phyloP scores from a whole-genome alignment of 1,140 invertebrate species.

The Microplitis mediator region DNA sequence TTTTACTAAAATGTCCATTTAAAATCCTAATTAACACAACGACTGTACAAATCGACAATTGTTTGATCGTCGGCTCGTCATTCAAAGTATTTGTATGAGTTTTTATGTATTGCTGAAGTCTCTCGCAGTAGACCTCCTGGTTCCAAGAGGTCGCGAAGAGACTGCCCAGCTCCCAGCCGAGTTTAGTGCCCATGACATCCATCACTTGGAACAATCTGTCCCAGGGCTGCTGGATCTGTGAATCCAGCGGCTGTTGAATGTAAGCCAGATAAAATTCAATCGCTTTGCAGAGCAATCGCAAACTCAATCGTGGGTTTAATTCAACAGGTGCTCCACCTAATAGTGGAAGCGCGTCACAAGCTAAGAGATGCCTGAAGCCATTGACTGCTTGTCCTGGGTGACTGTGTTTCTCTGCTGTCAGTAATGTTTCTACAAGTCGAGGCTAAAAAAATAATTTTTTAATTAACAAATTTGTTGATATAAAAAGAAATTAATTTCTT shows the following conservation, averaged over 20 bases:
- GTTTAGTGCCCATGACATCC: constrained; percentile 74
- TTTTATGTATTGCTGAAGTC: constrained; percentile 50
- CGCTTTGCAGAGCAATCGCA: constrained; percentile 67
- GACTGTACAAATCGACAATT: constrained; percentile 51
- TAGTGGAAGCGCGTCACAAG: constrained; percentile 77
- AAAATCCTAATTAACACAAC: constrained; percentile 55
- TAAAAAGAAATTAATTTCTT: constrained; percentile 41
- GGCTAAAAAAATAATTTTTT: constrained; percentile 56
- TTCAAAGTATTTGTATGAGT: constrained; percentile 41
- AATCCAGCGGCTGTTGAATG: constrained; percentile 68
- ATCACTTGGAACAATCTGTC: constrained; percentile 77
- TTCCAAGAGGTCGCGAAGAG: constrained; percentile 56
- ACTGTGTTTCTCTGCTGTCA: constrained; percentile 78
- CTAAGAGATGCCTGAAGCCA: constrained; percentile 73
- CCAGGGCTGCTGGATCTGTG: constrained; percentile 78
- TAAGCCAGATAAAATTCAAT: constrained; percentile 71
- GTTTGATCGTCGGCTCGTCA: constrained; percentile 50
- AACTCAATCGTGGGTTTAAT: constrained; percentile 70
- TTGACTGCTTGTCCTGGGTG: constrained; percentile 70
- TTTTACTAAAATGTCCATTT: constrained; percentile 49
- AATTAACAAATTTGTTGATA: not conserved
- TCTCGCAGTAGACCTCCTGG: constrained; percentile 52
- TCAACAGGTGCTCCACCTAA: constrained; percentile 68
- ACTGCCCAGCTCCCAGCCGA: constrained; percentile 77
- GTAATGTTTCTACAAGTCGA: constrained; percentile 74